A percentile compares a stretch with the other conserved stretches of the same genome.
Evolutionary conservation across 2,113 vertebrate genomes (phyloP).

Genomic region (Albula goreensis): DNA sequence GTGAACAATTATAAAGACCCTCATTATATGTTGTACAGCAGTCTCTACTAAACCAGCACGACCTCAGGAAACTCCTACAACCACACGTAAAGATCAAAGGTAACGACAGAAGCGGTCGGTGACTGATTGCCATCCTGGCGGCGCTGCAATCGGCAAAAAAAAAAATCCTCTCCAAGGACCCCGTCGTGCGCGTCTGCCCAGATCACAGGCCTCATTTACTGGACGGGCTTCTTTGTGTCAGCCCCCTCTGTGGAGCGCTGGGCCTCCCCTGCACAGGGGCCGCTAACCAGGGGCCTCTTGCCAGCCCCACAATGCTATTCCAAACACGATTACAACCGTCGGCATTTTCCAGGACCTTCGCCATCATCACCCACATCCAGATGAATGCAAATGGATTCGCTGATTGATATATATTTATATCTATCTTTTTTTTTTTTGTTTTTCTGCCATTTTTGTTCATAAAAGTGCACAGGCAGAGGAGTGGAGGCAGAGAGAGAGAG

Average conservation of each 20-base stretch:
- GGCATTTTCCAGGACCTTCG: slow-evolving; percentile 26
- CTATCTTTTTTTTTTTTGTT: not conserved
- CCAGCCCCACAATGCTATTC: not conserved
- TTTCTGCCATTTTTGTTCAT: not conserved
- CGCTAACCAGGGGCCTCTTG: not conserved
- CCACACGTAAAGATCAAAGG: not conserved
- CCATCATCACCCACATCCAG: slow-evolving; percentile 22
- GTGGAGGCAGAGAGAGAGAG: not conserved
- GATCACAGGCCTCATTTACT: not conserved
- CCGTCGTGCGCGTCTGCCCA: not conserved
- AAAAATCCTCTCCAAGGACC: slow-evolving; percentile 12
- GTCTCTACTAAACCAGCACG: not conserved
- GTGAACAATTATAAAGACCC: not conserved
- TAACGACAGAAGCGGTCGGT: not conserved
- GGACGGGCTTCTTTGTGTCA: not conserved
- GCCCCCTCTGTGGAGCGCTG: not conserved
- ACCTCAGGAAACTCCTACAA: not conserved
- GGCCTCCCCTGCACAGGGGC: not conserved
- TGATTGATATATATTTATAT: not conserved
- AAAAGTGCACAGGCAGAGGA: not conserved
- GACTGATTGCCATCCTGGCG: not conserved
- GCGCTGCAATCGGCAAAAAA: not conserved
- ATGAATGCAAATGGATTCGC: slow-evolving; percentile 21
- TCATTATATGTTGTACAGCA: not conserved
- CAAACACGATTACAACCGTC: slow-evolving; percentile 21